Conservation (phyloP, 2,797 vertebrate genomes). For the Sorex maritimensis region DNA sequence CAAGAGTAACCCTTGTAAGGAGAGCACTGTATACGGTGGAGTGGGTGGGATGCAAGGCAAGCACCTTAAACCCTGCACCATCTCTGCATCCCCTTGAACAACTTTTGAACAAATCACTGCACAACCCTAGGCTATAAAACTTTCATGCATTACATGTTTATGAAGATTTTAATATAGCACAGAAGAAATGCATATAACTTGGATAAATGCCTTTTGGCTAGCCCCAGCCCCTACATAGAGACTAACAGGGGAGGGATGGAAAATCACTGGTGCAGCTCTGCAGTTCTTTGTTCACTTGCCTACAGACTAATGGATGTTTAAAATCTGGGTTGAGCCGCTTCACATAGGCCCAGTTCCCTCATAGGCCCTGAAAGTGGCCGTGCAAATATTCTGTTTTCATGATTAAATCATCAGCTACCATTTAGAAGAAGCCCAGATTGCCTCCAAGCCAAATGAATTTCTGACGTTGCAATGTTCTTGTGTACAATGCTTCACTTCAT, state of each 20-base stretch:
- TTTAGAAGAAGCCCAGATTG: constrained; percentile 37
- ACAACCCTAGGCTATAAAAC: neutral
- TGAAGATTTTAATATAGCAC: neutral
- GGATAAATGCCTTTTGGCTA: neutral
- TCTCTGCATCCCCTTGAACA: no score
- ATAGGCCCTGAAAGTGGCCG: neutral
- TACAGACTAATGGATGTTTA: neutral
- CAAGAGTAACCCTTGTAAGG: no score
- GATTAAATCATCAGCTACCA: neutral
- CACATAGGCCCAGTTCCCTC: neutral
- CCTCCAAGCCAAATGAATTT: constrained; percentile 45
- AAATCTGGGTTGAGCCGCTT: neutral
- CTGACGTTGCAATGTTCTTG: neutral
- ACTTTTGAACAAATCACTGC: neutral
- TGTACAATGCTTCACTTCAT: neutral
- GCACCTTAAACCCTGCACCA: no score
- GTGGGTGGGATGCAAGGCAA: no score
- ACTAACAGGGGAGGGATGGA: neutral
- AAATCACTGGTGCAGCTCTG: neutral
- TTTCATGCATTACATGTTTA: constrained; percentile 30
- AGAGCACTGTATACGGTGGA: no score
- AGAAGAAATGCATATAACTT: neutral
- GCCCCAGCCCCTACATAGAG: neutral
- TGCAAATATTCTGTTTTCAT: neutral
- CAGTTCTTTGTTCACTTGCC: no score